Conservation (phyloP, 1,140 invertebrate species). For the Littorina saxatilis region DNA sequence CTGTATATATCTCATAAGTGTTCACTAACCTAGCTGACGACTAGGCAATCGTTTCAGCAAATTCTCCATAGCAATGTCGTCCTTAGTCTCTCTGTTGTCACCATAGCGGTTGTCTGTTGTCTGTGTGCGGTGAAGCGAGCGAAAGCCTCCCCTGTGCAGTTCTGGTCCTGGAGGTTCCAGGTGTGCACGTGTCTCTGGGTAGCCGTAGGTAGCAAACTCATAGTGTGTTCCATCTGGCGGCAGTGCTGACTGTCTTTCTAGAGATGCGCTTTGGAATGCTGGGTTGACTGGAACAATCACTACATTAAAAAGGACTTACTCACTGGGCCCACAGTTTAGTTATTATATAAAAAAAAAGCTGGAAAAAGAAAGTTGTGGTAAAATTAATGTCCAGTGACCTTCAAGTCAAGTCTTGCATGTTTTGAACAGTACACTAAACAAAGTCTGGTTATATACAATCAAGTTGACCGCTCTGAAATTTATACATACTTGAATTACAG, state of each 20-base stretch:
- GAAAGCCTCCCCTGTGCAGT: background rate
- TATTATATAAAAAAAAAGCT: background rate
- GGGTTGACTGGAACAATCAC: constrained; percentile 10
- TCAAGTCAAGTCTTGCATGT: too few species aligned
- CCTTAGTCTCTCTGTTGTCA: background rate
- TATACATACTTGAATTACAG: too few species aligned
- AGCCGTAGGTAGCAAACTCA: constrained; percentile 6
- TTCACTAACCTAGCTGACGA: constrained; percentile 56
- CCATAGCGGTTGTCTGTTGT: background rate
- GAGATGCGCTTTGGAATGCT: background rate
- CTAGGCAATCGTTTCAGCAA: constrained; percentile 59
- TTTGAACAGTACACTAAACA: background rate
- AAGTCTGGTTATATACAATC: background rate
- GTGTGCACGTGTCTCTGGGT: background rate
- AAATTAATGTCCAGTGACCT: too few species aligned
- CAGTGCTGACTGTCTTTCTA: background rate
- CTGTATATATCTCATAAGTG: too few species aligned
- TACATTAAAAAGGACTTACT: background rate
- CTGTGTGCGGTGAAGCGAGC: background rate
- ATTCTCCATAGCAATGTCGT: constrained; percentile 16
- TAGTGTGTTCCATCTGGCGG: background rate
- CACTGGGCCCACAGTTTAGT: background rate
- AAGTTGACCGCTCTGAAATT: too few species aligned
- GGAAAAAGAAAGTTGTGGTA: too few species aligned
- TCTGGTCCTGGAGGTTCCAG: background rate